Evolutionary conservation across 2,113 vertebrate genomes (phyloP), one percentile per base, ranked within the genome.

Genomic region (Tetraodon nigroviridis): DNA sequence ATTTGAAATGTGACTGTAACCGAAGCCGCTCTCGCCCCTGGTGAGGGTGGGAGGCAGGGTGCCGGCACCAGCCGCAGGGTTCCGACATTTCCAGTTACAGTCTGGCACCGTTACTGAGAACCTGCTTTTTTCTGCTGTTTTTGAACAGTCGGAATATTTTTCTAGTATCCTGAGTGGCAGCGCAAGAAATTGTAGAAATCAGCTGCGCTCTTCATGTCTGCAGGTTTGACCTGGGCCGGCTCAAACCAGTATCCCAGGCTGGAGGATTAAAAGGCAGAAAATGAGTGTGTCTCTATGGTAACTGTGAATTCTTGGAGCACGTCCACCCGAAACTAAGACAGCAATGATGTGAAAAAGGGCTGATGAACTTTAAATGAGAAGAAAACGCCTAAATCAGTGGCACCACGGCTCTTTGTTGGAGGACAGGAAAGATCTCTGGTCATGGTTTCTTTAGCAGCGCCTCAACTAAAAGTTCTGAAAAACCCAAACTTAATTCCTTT

Each of bases 341-440:
- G 83, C 75, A 13, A 47, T 56, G 61, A 7, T 19, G n/a, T 55
- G 27, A 63, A 61, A 79, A 61, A 67, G 65, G 55, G 71, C 48
- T 1, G n/a, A 21, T 76, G 79, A 83, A 84, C 85, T 87, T 85
- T 84, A n/a, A 45, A 17, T n/a, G 61, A 22, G 62, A 27, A 27
- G 4, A 24, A 24, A 24, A 24, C 22, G 2, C 2, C 16, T 81
- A 79, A 82, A 82, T 84, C 68, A 32, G 68, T 24, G n/a, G 49
- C 55, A 63, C 63, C 54, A 44, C 46, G 2, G 12, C 32, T 40
- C 20, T 58, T 53, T 62, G 15, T 18, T 65, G 45, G 20, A 40
- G 59, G 41, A 67, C 18, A 7, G 48, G 49, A 51, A 58, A 51
- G 24, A 55, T 67, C 61, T 55, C 18, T 19, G 13, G 22, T 51